phyloP scores from a whole-genome alignment of 2,113 vertebrate species.

The Pleuronectes platessa region DNA sequence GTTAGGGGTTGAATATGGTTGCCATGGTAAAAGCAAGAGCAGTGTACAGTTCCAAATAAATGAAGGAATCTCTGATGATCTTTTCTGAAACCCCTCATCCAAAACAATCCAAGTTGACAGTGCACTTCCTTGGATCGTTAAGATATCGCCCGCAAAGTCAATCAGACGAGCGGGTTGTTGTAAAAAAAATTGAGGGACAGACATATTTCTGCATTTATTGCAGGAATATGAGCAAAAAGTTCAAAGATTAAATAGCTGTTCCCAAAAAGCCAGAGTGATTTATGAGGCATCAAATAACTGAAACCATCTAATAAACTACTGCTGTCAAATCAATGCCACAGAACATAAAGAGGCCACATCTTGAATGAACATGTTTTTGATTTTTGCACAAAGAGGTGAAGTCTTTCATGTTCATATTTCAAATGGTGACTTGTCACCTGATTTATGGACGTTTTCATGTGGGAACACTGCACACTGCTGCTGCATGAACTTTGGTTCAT shows the following conservation, averaged over 20 bases:
- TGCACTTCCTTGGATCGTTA: not conserved
- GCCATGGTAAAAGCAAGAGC: not conserved
- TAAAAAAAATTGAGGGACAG: not conserved
- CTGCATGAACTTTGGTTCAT: constrained; percentile 17
- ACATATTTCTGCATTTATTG: not conserved
- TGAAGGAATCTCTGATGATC: not conserved
- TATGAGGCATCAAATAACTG: not conserved
- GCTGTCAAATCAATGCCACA: not conserved
- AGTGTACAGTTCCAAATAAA: not conserved
- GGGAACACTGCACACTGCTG: not conserved
- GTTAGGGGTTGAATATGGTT: not conserved
- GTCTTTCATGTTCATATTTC: not conserved
- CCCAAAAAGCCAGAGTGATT: not conserved
- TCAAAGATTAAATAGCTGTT: not conserved
- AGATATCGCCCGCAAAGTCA: no score
- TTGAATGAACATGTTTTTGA: no score
- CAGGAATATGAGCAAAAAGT: not conserved
- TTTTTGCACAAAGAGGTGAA: not conserved
- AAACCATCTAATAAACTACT: not conserved
- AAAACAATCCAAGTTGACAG: no score
- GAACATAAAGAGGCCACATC: not conserved
- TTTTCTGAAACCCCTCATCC: not conserved
- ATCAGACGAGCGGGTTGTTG: no score
- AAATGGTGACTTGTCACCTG: not conserved
- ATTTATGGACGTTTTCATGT: not conserved